phyloP scores from a whole-genome alignment of 2,888 invertebrate species.

The Spisula subtruncata region DNA sequence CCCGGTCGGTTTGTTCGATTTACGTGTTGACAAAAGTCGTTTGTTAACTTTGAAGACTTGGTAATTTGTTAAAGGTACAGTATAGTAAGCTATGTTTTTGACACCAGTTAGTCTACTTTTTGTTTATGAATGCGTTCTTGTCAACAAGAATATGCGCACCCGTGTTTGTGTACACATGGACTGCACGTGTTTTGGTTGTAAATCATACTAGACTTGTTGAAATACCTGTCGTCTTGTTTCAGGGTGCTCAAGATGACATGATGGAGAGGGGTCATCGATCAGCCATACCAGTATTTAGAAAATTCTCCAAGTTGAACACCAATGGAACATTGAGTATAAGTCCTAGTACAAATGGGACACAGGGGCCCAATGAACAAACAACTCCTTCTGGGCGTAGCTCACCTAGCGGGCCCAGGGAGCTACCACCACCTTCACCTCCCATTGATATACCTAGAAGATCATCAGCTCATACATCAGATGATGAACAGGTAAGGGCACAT shows the following conservation, averaged over 20 bases:
- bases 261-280: conserved; percentile 47
- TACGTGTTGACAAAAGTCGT: background rate
- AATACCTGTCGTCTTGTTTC: background rate
- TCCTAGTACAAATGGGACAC: background rate
- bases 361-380: background rate
- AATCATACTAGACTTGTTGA: background rate
- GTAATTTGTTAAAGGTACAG: too few species aligned
- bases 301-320: background rate
- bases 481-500: conserved; percentile 36
- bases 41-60: background rate
- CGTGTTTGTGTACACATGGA: background rate
- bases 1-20: background rate
- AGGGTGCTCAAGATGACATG: conserved; percentile 36
- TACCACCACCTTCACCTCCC: conserved; percentile 46
- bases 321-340: conserved; percentile 11
- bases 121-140: background rate
- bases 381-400: background rate
- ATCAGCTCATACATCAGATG: background rate
- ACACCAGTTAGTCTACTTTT: background rate
- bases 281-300: conserved; percentile 50
- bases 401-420: background rate
- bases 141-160: background rate
- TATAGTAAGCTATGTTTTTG: background rate
- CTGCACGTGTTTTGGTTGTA: background rate
- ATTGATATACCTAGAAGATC: conserved; percentile 49